Conservation (phyloP, 64 coral and sea anemone genomes). For the Stylophora pistillata region DNA sequence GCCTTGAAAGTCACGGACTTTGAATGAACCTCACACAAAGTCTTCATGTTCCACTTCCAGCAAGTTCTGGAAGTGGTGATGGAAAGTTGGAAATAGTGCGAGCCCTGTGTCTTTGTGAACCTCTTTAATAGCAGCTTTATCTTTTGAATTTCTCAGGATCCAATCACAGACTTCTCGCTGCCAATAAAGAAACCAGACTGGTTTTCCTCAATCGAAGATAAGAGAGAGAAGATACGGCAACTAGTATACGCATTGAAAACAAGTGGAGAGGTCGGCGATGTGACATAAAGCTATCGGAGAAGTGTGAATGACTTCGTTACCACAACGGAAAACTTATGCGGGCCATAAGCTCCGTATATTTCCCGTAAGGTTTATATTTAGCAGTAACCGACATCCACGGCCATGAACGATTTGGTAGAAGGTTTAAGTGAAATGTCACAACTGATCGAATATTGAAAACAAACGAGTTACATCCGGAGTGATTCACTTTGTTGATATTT, state of each 20-base stretch:
- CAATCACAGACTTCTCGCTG: slow-evolving; percentile 48
- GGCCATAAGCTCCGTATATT: not conserved
- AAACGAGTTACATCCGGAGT: too few relatives aligned
- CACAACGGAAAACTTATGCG: not conserved
- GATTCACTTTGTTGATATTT: too few relatives aligned
- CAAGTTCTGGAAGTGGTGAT: too few relatives aligned
- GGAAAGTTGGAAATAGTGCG: not conserved
- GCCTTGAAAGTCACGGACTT: too few relatives aligned
- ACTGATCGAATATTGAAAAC: too few relatives aligned
- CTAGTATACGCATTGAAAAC: slow-evolving; percentile 46
- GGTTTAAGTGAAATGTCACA: too few relatives aligned
- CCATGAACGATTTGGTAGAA: too few relatives aligned
- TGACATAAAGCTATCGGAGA: not conserved
- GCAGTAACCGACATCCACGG: too few relatives aligned
- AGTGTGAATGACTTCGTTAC: not conserved
- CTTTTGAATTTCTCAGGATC: slow-evolving; percentile 31
- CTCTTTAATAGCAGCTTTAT: not conserved
- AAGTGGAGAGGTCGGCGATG: not conserved
- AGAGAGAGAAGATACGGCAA: slow-evolving; percentile 42
- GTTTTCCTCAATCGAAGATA: slow-evolving; percentile 37
- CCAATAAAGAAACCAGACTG: slow-evolving; percentile 47
- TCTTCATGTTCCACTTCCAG: too few relatives aligned
- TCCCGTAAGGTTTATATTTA: too few relatives aligned
- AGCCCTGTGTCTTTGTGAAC: not conserved
- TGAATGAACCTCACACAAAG: too few relatives aligned